A percentile compares a stretch with the other conserved stretches of the same genome.
phyloP scores from a whole-genome alignment of 2,113 vertebrate genomes.

The Ceuthmochares aereus region DNA sequence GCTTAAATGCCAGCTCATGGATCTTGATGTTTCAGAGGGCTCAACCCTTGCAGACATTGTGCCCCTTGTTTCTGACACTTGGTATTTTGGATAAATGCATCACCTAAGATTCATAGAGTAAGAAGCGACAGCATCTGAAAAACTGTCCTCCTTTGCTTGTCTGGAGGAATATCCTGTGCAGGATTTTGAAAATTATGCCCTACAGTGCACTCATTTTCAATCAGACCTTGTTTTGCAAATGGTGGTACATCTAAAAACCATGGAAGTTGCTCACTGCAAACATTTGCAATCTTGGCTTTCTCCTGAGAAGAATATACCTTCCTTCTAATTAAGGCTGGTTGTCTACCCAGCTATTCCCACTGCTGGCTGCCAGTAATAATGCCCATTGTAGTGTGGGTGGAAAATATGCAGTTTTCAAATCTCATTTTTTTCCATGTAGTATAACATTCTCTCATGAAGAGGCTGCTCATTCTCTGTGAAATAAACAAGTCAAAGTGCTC shows the following conservation, averaged over 20 bases:
- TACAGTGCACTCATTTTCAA: not conserved
- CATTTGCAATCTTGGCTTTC: constrained; percentile 34
- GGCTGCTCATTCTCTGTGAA: constrained; percentile 37
- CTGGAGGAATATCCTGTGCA: not conserved
- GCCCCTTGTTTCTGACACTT: not conserved
- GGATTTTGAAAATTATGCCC: not conserved
- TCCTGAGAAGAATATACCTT: constrained; percentile 47
- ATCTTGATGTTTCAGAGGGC: not conserved
- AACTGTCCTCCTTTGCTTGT: not conserved
- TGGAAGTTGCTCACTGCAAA: not conserved
- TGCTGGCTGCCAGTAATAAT: constrained; percentile 51
- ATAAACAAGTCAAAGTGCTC: constrained; percentile 27
- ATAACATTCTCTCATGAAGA: constrained; percentile 51
- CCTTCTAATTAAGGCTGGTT: constrained; percentile 55
- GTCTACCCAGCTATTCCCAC: constrained; percentile 55
- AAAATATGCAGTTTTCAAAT: constrained; percentile 62
- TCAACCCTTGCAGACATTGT: not conserved
- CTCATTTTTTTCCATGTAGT: constrained; percentile 63
- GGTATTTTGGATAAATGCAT: not conserved
- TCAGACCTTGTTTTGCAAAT: constrained; percentile 15
- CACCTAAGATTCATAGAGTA: not conserved
- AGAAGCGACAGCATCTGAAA: not conserved
- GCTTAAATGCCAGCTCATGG: not conserved
- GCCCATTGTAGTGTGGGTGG: constrained; percentile 63
- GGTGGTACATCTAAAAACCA: not conserved